phyloP scores from a whole-genome alignment of 1,140 invertebrate genomes.

The Tyrophagus putrescentiae region DNA sequence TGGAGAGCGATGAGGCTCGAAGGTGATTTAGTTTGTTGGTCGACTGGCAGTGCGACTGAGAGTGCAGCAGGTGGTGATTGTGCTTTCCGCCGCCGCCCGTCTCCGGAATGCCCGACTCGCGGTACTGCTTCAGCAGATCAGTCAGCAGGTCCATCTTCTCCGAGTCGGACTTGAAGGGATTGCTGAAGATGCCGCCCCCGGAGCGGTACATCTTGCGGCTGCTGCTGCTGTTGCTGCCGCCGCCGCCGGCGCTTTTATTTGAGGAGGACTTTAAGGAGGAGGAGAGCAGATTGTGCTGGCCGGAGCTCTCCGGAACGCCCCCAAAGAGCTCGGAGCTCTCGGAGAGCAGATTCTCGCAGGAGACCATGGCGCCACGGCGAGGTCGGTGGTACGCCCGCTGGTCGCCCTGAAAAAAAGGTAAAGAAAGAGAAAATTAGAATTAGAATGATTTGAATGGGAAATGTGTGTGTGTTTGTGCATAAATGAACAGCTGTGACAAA shows the following conservation, averaged over 20 bases:
- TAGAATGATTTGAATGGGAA: not conserved
- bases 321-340: slow-evolving; percentile 15
- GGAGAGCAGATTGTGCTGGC: no score
- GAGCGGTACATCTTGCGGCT: slow-evolving; percentile 3
- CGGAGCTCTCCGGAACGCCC: slow-evolving; percentile 9
- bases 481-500: no score
- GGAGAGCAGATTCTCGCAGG: slow-evolving; percentile 17
- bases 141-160: slow-evolving; percentile 32
- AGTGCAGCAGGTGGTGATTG: not conserved
- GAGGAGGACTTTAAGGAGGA: no score
- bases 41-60: not conserved
- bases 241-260: no score
- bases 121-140: slow-evolving; percentile 30
- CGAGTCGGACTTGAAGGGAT: slow-evolving; percentile 30
- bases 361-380: slow-evolving; percentile 21
- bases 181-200: slow-evolving; percentile 28
- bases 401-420: not conserved
- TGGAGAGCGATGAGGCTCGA: slow-evolving; percentile 3
- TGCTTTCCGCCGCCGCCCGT: slow-evolving; percentile 27
- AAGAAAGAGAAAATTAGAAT: not conserved
- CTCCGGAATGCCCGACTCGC: slow-evolving; percentile 26
- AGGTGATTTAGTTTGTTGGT: slow-evolving; percentile 1
- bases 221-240: not conserved
- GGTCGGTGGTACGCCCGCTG: not conserved
- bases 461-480: no score